Base-by-base conservation (phyloP, 1,140 invertebrate species). In the Bombus haemorrhoidalis region DNA sequence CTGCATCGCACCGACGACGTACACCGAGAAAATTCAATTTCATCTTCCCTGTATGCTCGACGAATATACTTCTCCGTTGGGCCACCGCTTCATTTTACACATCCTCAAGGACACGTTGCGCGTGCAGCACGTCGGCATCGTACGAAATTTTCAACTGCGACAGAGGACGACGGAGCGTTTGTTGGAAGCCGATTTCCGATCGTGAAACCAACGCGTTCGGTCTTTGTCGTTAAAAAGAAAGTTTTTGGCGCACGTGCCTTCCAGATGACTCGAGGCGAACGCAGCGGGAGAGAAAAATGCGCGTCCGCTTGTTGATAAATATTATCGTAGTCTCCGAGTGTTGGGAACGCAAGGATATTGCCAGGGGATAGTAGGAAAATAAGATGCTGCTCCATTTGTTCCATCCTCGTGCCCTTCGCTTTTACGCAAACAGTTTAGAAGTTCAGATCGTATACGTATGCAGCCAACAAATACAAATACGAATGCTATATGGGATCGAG, bases 21-120 rank as follows among this genome's bases (percentile, higher is more conserved):
- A 34, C 32, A 53, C 43, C 41, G 39, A 57, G 53, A 47, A 74
- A 82, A 74, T 82, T 82, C 22, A 74, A 74, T 82, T 64, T 74
- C 71, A 25, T 9, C 39, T 5, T 64, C 2, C 15, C 12, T 34
- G 28, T 28, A 47, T 13, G 18, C 18, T n/a, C 8, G 32, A 62
- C 12, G 41, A 39, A 34, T 32, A 32, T 28, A 34, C 37, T 22
- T n/a, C 15, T 66, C 28, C 47, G 47, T 53, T 18, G 13, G 18
- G 28, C 13, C 57, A 28, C 47, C 8, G 32, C 15, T 72, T 18
- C 53, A 41, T 41, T 53, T n/a, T 34, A 25, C 79, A 32, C 25
- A 32, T 34, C 6, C 73, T 41, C 22, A 43, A 64, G 34, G 22
- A 13, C 22, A 28, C 37, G 59, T 76, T 22, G 39, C 28, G 62